Conservation (phyloP, 1,140 invertebrate genomes). For the Drosophila mayri region DNA sequence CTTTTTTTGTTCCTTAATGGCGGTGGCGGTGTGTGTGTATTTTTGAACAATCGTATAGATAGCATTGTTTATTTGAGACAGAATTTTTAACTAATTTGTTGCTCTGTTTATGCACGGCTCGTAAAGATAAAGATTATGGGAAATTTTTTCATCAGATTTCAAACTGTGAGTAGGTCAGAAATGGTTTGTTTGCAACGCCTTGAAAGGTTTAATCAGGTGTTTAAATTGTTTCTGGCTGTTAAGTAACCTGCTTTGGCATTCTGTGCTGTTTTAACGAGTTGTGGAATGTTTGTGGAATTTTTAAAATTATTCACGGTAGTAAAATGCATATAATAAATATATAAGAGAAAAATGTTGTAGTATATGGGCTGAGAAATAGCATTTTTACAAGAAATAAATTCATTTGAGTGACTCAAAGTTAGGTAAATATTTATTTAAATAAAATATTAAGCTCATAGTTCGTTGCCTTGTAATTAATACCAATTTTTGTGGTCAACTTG, state of each 20-base stretch:
- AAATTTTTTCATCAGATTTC: slow-evolving; percentile 27
- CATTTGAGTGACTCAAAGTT: background rate
- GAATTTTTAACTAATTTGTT: slow-evolving; percentile 34
- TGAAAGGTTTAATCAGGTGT: slow-evolving; percentile 26
- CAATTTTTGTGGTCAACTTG: slow-evolving; percentile 1
- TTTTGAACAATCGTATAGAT: slow-evolving; percentile 34
- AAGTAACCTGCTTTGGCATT: slow-evolving; percentile 5
- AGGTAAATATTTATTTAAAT: background rate
- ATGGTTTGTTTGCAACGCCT: slow-evolving; percentile 5
- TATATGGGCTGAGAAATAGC: background rate
- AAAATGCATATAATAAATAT: background rate
- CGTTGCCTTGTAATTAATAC: background rate
- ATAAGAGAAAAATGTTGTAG: background rate
- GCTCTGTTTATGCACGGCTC: slow-evolving; percentile 17
- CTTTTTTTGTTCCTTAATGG: slow-evolving; percentile 20
- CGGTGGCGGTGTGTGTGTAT: slow-evolving; percentile 12
- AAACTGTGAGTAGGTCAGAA: slow-evolving; percentile 28
- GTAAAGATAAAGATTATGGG: slow-evolving; percentile 25
- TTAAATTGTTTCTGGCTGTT: slow-evolving; percentile 15
- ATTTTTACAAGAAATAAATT: background rate
- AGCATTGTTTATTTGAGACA: slow-evolving; percentile 34
- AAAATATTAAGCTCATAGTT: background rate
- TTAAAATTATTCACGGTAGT: slow-evolving; percentile 11
- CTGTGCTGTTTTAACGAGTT: slow-evolving; percentile 1
- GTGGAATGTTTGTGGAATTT: slow-evolving; percentile 9